Conservation (phyloP, 1,140 invertebrate species). For the Calliphora vicina region DNA sequence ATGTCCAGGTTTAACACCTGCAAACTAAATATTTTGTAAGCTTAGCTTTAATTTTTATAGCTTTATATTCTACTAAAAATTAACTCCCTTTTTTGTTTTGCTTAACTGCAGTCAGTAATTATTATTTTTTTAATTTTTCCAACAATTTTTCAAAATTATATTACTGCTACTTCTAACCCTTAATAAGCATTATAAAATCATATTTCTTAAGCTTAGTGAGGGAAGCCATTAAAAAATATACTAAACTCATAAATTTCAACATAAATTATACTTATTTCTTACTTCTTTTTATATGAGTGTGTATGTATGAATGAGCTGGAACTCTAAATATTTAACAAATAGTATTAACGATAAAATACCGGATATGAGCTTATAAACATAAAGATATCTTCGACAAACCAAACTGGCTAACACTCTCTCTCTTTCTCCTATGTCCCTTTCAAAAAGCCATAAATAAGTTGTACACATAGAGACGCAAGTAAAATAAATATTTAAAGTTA, state of each 20-base stretch:
- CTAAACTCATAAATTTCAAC: not conserved
- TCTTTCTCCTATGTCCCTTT: not conserved
- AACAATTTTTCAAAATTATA: too few relatives aligned
- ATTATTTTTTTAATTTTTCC: too few relatives aligned
- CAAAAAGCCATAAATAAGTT: not conserved
- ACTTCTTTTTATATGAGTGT: not conserved
- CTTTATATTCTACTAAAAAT: too few relatives aligned
- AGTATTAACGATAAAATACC: slow-evolving; percentile 10
- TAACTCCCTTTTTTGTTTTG: too few relatives aligned
- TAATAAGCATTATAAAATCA: too few relatives aligned
- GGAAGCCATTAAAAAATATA: not conserved
- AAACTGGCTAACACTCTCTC: not conserved
- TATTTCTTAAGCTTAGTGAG: too few relatives aligned
- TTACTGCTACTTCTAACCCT: too few relatives aligned
- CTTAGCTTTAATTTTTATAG: too few relatives aligned
- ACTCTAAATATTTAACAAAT: slow-evolving; percentile 7
- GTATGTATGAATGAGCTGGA: too few relatives aligned
- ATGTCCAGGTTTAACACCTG: too few relatives aligned
- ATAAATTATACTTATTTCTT: not conserved
- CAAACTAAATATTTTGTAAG: too few relatives aligned
- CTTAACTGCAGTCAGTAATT: too few relatives aligned
- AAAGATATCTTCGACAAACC: not conserved
- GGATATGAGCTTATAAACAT: slow-evolving; percentile 10
- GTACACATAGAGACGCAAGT: not conserved
- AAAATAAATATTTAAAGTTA: slow-evolving; percentile 3